phyloP scores from a whole-genome alignment of 2,797 vertebrate genomes.

The Kryptolebias ocellatus region DNA sequence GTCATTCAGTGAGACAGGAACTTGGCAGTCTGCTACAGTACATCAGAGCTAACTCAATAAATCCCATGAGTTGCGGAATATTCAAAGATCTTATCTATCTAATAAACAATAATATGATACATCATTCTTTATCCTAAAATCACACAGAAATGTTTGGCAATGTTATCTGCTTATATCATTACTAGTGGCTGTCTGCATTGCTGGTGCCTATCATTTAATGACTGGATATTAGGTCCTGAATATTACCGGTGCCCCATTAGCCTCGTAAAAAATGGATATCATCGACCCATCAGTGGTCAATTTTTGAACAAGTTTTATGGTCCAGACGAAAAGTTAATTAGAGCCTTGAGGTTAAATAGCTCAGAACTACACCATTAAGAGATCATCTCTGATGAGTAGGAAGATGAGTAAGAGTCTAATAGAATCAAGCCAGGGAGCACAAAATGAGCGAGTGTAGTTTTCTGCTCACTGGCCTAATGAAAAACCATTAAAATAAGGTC shows the following conservation, averaged over 20 bases:
- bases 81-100: conserved; percentile 29
- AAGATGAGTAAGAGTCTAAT: conserved; percentile 62
- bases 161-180: conserved; percentile 63
- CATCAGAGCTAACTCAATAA: conserved; percentile 13
- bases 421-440: conserved; percentile 54
- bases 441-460: conserved; percentile 55
- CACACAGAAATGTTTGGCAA: conserved; percentile 57
- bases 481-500: conserved; percentile 38
- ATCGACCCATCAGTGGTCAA: conserved; percentile 48
- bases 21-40: conserved; percentile 20
- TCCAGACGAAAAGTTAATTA: conserved; percentile 67
- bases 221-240: conserved; percentile 60
- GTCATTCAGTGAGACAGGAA: conserved; percentile 26
- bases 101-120: conserved; percentile 31
- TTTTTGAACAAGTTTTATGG: conserved; percentile 61
- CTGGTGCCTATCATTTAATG: conserved; percentile 55
- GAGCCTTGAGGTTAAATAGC: conserved; percentile 64
- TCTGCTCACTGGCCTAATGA: conserved; percentile 62
- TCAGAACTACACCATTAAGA: conserved; percentile 55
- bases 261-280: conserved; percentile 49
- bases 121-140: conserved; percentile 54
- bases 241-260: conserved; percentile 73
- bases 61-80: conserved; percentile 20
- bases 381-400: conserved; percentile 63
- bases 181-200: conserved; percentile 56